Percentiles rank a stretch among this genome's conserved stretches.
Evolutionary conservation across 1,140 invertebrate genomes (phyloP).

Genomic region (Drosophila elegans): DNA sequence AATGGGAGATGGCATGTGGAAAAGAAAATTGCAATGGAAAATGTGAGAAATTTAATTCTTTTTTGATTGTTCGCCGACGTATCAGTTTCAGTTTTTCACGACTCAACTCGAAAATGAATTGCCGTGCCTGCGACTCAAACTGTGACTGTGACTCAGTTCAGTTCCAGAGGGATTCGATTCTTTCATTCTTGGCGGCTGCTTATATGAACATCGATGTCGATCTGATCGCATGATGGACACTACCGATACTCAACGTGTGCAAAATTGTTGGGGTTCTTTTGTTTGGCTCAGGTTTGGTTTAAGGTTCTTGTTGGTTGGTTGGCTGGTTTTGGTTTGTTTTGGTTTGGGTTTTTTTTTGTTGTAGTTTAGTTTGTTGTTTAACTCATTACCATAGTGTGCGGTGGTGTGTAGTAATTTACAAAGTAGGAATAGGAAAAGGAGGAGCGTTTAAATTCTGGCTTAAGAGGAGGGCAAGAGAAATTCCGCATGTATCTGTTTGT

Average conservation of each 20-base stretch:
- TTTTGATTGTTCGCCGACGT: constrained; percentile 63
- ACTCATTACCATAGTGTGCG: constrained; percentile 64
- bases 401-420: constrained; percentile 65
- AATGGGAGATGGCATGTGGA: constrained; percentile 31
- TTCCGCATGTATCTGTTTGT: constrained; percentile 17
- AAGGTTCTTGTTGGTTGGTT: constrained; percentile 19
- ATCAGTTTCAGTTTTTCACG: constrained; percentile 23
- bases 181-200: constrained; percentile 5
- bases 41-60: constrained; percentile 67
- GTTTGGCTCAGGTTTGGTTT: constrained; percentile 23
- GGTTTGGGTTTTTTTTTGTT: constrained; percentile 26
- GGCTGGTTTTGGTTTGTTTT: constrained; percentile 24
- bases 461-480: constrained; percentile 15
- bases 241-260: constrained; percentile 38
- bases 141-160: neutral
- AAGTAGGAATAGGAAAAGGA: constrained; percentile 28
- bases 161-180: constrained; percentile 1
- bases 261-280: constrained; percentile 32
- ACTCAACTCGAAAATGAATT: constrained; percentile 19
- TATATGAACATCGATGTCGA: constrained; percentile 17
- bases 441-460: constrained; percentile 47
- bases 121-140: neutral
- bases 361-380: constrained; percentile 54
- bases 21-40: constrained; percentile 34
- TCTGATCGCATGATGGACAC: constrained; percentile 26